phyloP scores from a whole-genome alignment of 2,888 invertebrate genomes.

The Ypsolopha scabrella region DNA sequence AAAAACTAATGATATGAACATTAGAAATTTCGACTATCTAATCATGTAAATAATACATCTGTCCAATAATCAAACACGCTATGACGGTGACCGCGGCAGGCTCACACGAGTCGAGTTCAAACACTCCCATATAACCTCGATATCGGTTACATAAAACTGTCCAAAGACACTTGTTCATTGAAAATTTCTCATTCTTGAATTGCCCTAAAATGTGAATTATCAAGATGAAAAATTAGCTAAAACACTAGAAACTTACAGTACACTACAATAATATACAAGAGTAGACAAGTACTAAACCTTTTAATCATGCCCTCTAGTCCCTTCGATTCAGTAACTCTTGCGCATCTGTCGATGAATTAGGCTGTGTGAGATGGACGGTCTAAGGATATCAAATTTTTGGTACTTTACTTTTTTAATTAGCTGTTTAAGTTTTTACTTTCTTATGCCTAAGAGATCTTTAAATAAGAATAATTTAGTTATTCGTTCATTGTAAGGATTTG shows the following conservation, averaged over 20 bases:
- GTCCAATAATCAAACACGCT: neutral
- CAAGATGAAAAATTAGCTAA: constrained; percentile 49
- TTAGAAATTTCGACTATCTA: constrained; percentile 65
- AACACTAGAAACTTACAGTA: constrained; percentile 48
- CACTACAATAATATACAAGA: constrained; percentile 56
- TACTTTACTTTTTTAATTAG: too few species aligned
- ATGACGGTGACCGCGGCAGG: neutral
- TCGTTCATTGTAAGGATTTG: too few species aligned
- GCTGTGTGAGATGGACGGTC: constrained; percentile 41
- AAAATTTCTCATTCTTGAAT: constrained; percentile 29
- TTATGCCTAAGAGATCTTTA: too few species aligned
- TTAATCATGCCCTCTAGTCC: constrained; percentile 35
- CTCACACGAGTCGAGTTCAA: neutral
- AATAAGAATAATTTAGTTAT: too few species aligned
- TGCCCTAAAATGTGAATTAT: constrained; percentile 17
- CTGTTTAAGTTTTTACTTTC: too few species aligned
- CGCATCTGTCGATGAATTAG: neutral
- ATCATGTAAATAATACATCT: constrained; percentile 17
- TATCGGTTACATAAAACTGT: neutral
- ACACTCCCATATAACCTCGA: neutral
- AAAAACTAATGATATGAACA: constrained; percentile 69
- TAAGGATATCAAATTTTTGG: constrained; percentile 19
- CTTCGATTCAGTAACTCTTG: constrained; percentile 36
- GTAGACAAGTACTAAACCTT: constrained; percentile 48
- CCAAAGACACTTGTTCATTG: neutral